These are phyloP conservation scores for Quadriops clusia DNA, from an alignment of 2,888 invertebrate species.

Conservation along the genomic window DNA sequence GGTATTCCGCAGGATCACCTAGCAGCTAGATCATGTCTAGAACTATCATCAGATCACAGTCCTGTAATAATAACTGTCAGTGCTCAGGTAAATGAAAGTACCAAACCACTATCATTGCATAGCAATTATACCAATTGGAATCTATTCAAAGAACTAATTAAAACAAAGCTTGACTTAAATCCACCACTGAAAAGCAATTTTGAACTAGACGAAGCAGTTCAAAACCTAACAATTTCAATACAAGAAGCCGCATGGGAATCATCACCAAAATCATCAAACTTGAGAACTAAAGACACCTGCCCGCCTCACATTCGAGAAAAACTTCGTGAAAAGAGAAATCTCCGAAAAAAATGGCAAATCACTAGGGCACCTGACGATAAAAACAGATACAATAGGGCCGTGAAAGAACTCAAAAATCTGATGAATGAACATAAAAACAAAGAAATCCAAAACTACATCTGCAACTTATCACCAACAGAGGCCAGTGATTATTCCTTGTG, in stretches of 20 bases:
- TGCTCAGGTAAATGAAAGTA: neutral
- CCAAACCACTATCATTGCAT: neutral
- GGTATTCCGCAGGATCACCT: too few relatives aligned
- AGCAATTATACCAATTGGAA: neutral
- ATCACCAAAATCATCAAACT: too few relatives aligned
- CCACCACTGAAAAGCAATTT: neutral
- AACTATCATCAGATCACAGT: too few relatives aligned
- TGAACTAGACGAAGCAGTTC: neutral
- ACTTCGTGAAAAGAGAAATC: neutral
- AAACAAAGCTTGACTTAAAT: neutral
- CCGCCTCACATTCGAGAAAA: neutral
- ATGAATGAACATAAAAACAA: neutral
- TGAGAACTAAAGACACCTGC: too few relatives aligned
- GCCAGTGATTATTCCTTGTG: slow-evolving; percentile 1
- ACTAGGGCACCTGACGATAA: neutral
- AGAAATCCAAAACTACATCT: neutral
- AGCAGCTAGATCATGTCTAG: too few relatives aligned
- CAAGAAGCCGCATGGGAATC: too few relatives aligned
- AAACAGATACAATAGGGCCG: too few relatives aligned
- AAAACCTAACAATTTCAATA: too few relatives aligned
- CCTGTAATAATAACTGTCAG: too few relatives aligned
- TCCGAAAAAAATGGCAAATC: neutral
- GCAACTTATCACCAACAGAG: neutral
- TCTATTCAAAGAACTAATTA: neutral
- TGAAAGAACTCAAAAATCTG: too few relatives aligned